Evolutionary conservation across 2,888 invertebrate genomes (phyloP).

Genomic region (Megaustenia siamemsis): DNA sequence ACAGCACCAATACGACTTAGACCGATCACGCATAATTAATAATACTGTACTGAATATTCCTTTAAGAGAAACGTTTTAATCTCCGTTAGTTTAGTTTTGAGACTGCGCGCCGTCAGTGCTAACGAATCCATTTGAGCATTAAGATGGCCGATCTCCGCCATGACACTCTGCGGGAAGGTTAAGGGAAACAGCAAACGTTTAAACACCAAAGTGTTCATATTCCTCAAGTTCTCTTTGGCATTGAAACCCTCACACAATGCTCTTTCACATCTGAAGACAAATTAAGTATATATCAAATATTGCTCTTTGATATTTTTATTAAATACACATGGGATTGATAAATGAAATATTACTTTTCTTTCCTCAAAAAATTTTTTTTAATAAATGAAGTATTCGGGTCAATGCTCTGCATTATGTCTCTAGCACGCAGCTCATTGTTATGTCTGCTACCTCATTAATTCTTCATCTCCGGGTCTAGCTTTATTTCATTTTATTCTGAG

Average conservation of each 20-base stretch:
- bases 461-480: too few species aligned
- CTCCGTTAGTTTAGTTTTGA: conserved; percentile 26
- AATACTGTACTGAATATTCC: not conserved
- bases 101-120: conserved; percentile 52
- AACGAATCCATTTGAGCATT: conserved; percentile 61
- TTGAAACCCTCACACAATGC: conserved; percentile 74
- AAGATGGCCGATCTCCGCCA: conserved; percentile 61
- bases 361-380: too few species aligned
- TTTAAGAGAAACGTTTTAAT: conserved; percentile 33
- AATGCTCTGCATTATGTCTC: too few species aligned
- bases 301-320: not conserved
- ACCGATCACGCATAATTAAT: too few species aligned
- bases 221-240: conserved; percentile 72
- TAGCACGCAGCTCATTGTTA: too few species aligned
- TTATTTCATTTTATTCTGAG: too few species aligned
- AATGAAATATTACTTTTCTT: too few species aligned
- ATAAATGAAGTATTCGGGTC: too few species aligned
- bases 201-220: conserved; percentile 70
- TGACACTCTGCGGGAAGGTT: conserved; percentile 66
- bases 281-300: not conserved
- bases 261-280: conserved; percentile 61
- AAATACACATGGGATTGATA: too few species aligned
- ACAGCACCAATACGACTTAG: too few species aligned
- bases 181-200: conserved; percentile 69
- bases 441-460: too few species aligned